Evolutionary conservation across 2,888 invertebrate genomes (phyloP), one percentile per base, ranked within the genome.

Genomic region (Latrodectus hesperus): DNA sequence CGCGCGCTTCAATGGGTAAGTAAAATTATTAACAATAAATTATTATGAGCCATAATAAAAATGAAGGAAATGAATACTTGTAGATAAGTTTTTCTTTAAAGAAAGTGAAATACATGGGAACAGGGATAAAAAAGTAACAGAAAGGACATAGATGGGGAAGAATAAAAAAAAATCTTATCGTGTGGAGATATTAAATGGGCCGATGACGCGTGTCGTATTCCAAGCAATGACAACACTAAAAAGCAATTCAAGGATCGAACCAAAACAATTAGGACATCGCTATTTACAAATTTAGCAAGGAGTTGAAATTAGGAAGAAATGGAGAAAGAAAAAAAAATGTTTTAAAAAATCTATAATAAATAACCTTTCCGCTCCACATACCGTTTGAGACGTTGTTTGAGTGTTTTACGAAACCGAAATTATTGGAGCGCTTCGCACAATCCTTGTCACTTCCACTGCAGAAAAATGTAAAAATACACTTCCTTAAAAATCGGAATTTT

Each of bases 331-430:
- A 49, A 53, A 49, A 74, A 55, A 55, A 38, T 38, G 38, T 38
- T 38, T 38, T 38, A 38, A 38, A 38, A 38, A 38, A 38, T 38
- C 38, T 38, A 38, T 38, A 38, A 38, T 38, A 38, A 38, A 14
- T 72, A 71, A 64, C 60, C 72, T 81, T 81, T 81, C 81, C 81
- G 81, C 81, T 81, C 81, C 73, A 81, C 26, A 81, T 81, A 81
- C 73, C 6, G 38, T 22, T 51, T 64, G 65, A 73, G 65, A 73
- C 73, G 81, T 81, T 64, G 80, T 73, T 80, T 71, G 55, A 14
- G 73, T 73, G 26, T 26, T 73, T 67, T 81, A 81, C 73, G 55
- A 22, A 65, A 81, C 73, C 67, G 55, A 74, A 81, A 38, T 49
- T 74, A 81, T 17, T 81, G 81, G 81, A 81, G 81, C 81, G 73